A percentile compares a stretch with the other conserved stretches of the same genome.
phyloP scores from a whole-genome alignment of 2,113 vertebrate genomes.

The Xenopus borealis region DNA sequence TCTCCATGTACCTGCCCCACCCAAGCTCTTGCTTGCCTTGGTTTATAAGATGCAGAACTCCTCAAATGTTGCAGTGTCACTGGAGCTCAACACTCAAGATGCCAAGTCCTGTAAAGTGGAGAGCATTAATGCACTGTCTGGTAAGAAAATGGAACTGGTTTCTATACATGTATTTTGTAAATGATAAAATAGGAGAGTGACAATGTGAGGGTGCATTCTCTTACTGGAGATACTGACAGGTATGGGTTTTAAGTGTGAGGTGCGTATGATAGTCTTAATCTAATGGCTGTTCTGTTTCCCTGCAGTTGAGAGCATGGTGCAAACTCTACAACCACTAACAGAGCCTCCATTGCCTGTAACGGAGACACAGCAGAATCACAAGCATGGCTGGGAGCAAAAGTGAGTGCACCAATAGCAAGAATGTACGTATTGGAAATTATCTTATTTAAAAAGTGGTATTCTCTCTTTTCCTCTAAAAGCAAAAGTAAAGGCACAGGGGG shows the following conservation, averaged over 20 bases:
- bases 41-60: conserved; percentile 72
- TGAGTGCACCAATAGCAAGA: neutral
- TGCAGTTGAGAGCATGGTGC: neutral
- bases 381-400: conserved; percentile 13
- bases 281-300: no score
- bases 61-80: conserved; percentile 51
- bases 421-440: no score
- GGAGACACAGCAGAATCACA: neutral
- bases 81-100: conserved; percentile 74
- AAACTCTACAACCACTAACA: neutral
- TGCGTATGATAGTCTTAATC: no score
- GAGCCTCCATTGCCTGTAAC: neutral
- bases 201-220: no score
- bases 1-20: conserved; percentile 69
- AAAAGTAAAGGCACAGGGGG: no score
- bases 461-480: no score
- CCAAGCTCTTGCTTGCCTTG: conserved; percentile 70
- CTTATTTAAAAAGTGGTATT: no score
- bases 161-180: no score
- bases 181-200: no score
- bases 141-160: conserved; percentile 50
- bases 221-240: no score
- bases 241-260: no score
- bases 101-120: conserved; percentile 43
- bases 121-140: conserved; percentile 39